Base-by-base conservation (phyloP, 2,888 invertebrate genomes). In the Papilio protenor region DNA sequence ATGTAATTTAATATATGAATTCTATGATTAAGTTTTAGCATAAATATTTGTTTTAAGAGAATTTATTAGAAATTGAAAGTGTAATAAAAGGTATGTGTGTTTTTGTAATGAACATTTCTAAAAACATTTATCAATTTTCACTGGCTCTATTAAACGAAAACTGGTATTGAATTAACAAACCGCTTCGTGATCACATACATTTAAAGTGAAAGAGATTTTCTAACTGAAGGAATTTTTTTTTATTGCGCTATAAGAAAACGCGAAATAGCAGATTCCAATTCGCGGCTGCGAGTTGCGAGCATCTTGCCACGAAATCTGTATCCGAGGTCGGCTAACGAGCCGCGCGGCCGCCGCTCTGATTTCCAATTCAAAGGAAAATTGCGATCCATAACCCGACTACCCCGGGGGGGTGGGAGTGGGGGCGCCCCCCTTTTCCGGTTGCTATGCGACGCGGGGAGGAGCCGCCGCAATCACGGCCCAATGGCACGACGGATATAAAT, bases 361-460 rank as follows among this genome's bases (percentile, higher is more conserved):
- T 95, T 95, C 94, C 95, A 94, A 95, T 95, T 95, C 95, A 94
- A 94, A 94, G 94, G 94, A 94, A 95, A 95, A 95, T 95, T 95
- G 95, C 95, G 94, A 94, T 95, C 94, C 92, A 93, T 93, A 93
- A 92, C 91, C 90, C 88, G 90, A 91, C 90, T 64, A 72, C 71
- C 75, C 78, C 70, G 85, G 87, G 89, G 89, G 84, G 88, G 87
- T 83, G 82, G 76, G 80, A 82, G 83, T 86, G 86, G 85, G 88
- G 89, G 86, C 81, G 83, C 81, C 88, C 89, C 89, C 91, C 94
- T 92, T 93, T 92, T 91, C 89, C 91, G 94, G 96, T 96, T 94
- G 95, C 95, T 94, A 95, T 92, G 95, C 92, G 94, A 96, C 96
- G 96, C 95, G 94, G 96, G 96, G 96, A 95, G 95, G 95, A 95